Percentiles rank a stretch among this genome's conserved stretches.
phyloP scores from a whole-genome alignment of 1,140 invertebrate genomes.

The Philopotamus ludificatus region DNA sequence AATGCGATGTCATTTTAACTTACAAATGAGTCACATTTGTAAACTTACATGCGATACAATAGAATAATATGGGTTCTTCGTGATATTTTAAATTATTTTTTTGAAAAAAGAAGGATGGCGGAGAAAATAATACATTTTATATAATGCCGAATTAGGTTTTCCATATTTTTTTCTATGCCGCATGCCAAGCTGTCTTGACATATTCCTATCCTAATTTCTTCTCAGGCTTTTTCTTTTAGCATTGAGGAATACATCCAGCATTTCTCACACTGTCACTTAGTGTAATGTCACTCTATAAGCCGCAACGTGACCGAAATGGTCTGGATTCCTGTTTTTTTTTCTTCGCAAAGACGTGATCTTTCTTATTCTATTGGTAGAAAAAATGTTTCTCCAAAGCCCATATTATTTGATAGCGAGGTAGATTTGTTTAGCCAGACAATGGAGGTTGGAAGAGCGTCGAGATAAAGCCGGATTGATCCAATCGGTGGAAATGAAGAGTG shows the following conservation, averaged over 20 bases:
- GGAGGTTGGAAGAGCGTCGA: neutral
- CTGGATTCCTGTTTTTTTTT: neutral
- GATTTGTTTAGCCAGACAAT: neutral
- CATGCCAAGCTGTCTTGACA: no score
- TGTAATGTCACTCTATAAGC: neutral
- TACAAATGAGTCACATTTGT: neutral
- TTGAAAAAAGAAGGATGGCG: no score
- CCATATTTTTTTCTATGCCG: no score
- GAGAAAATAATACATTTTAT: no score
- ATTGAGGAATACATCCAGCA: slow-evolving; percentile 1
- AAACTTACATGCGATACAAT: neutral
- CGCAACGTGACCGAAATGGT: slow-evolving; percentile 2
- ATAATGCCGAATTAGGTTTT: no score
- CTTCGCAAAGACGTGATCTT: neutral
- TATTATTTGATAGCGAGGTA: neutral
- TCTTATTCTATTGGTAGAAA: neutral
- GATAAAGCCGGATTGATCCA: neutral
- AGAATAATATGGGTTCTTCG: neutral
- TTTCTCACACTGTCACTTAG: slow-evolving; percentile 26
- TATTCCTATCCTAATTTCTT: neutral
- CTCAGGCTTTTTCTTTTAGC: slow-evolving; percentile 8
- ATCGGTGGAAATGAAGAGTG: neutral
- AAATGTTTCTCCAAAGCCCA: no score
- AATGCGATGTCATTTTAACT: no score
- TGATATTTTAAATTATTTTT: no score